phyloP scores from a whole-genome alignment of 2,888 invertebrate species.

The Tipula lateralis region DNA sequence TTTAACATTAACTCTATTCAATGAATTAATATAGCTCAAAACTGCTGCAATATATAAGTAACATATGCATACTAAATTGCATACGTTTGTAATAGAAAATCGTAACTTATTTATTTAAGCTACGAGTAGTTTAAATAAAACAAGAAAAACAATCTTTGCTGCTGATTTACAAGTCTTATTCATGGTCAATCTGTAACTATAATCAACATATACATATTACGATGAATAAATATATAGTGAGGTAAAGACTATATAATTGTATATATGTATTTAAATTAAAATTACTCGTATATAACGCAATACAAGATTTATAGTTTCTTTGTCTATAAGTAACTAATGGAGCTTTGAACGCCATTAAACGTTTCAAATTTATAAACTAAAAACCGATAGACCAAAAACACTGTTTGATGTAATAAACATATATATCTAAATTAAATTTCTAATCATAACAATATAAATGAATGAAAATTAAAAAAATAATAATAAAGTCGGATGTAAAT shows the following conservation, averaged over 20 bases:
- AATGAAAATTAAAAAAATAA: background rate
- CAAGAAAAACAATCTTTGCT: background rate
- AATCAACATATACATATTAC: too few species aligned
- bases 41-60: too few species aligned
- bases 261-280: too few species aligned
- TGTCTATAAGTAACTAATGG: background rate
- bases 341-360: background rate
- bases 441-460: slow-evolving; percentile 19
- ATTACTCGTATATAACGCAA: too few species aligned
- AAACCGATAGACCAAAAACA: background rate
- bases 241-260: too few species aligned
- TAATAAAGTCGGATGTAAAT: background rate
- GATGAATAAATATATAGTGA: too few species aligned
- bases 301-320: background rate
- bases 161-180: background rate
- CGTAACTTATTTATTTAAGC: background rate
- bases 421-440: background rate
- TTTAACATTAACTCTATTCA: too few species aligned
- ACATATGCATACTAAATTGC: background rate
- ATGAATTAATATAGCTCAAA: background rate
- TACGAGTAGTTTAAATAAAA: background rate
- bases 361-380: background rate
- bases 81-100: background rate
- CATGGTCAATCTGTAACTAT: background rate
- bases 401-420: slow-evolving; percentile 5